Evolutionary conservation across 2,888 invertebrate species (phyloP).

Genomic region (Drosophila aldrichi): DNA sequence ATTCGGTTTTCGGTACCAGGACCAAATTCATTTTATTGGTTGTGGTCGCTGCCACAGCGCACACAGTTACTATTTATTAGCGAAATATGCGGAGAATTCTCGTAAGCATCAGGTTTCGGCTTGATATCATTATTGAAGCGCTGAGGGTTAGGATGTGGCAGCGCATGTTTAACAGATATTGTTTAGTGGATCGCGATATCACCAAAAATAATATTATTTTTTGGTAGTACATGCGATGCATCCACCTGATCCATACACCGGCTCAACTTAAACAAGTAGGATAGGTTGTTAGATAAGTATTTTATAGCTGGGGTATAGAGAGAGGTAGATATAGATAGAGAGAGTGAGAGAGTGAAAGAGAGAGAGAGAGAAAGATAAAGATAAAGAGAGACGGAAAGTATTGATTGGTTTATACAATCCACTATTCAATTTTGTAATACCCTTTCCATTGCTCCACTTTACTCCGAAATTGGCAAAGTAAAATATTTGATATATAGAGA

Average conservation of each 20-base stretch:
- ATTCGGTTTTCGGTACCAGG: conserved; percentile 30
- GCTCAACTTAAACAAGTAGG: background rate
- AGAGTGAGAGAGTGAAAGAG: too few species aligned
- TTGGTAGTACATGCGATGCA: background rate
- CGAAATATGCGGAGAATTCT: conserved; percentile 12
- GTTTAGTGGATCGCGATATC: background rate
- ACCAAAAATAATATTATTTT: background rate
- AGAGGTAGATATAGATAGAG: too few species aligned
- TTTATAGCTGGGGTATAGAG: background rate
- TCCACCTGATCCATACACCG: too few species aligned
- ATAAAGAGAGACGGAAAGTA: background rate
- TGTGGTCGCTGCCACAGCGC: background rate
- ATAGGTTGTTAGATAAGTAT: background rate
- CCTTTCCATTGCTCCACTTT: too few species aligned
- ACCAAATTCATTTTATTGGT: conserved; percentile 33
- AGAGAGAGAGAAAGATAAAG: background rate
- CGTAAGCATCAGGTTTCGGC: background rate
- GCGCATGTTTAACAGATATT: background rate
- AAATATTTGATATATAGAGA: too few species aligned
- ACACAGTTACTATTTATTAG: conserved; percentile 12
- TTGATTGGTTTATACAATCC: background rate
- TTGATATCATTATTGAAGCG: background rate
- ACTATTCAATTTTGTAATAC: too few species aligned
- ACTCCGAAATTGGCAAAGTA: too few species aligned
- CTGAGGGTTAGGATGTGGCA: too few species aligned